A percentile compares a stretch with the other conserved stretches of the same genome.
Evolutionary conservation across 2,888 invertebrate genomes (phyloP).

Genomic region (Mesorhabditis spiculigera): DNA sequence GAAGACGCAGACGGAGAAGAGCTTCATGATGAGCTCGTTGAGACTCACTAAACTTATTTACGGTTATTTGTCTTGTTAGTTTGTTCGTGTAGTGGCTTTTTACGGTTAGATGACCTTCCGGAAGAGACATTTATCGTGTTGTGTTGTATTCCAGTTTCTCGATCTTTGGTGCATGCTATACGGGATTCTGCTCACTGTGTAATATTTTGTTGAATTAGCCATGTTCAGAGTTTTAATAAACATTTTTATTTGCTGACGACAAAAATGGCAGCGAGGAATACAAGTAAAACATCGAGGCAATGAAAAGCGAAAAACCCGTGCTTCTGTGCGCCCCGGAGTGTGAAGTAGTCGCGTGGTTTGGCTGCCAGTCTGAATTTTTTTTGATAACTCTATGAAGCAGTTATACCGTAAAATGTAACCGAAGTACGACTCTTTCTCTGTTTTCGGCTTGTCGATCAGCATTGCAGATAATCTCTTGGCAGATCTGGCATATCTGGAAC

Average conservation of each 20-base stretch:
- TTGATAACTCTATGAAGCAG: too few species aligned
- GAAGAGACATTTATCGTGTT: too few species aligned
- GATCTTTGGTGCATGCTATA: too few species aligned
- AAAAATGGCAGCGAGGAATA: not conserved
- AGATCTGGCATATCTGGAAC: slow-evolving; percentile 34
- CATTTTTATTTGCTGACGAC: not conserved
- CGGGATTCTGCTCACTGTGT: not conserved
- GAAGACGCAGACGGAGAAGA: too few species aligned
- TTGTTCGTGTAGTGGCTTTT: too few species aligned
- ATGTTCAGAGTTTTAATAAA: not conserved
- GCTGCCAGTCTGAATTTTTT: slow-evolving; percentile 47
- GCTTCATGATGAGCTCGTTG: too few species aligned
- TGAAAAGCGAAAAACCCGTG: slow-evolving; percentile 37
- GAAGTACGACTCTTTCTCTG: slow-evolving; percentile 21
- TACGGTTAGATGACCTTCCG: too few species aligned
- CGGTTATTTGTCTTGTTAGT: too few species aligned
- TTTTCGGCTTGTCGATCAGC: slow-evolving; percentile 42
- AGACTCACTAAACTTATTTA: too few species aligned
- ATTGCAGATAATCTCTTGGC: slow-evolving; percentile 45
- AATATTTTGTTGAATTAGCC: not conserved
- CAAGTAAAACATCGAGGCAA: slow-evolving; percentile 15
- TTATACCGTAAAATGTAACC: slow-evolving; percentile 5
- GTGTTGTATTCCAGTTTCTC: too few species aligned
- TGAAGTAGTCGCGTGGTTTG: slow-evolving; percentile 35
- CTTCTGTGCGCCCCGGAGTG: slow-evolving; percentile 40